Conservation (phyloP, 1,140 invertebrate species). For the Cydia strobilella region DNA sequence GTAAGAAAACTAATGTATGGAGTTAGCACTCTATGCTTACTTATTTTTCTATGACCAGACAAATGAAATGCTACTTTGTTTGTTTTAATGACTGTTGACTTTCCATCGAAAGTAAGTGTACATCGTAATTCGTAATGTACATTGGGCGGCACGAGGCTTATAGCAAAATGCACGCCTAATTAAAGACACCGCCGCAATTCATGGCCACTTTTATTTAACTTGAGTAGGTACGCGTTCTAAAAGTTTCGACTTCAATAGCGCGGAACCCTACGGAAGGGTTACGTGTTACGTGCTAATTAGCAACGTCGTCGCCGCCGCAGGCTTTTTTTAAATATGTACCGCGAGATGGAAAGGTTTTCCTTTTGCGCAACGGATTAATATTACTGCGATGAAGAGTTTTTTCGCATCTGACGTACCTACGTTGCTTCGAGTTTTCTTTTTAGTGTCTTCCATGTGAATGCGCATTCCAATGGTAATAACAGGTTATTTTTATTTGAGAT, state of each 20-base stretch:
- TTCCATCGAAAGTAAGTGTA: too few species aligned
- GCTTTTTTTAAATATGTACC: constrained; percentile 27
- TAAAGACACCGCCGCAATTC: constrained; percentile 34
- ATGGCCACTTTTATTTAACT: background rate
- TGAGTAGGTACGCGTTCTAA: background rate
- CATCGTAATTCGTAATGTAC: too few species aligned
- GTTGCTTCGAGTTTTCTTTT: background rate
- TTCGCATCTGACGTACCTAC: background rate
- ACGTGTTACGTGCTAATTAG: constrained; percentile 9
- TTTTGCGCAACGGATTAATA: constrained; percentile 11
- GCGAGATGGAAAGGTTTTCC: constrained; percentile 15
- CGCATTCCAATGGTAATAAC: too few species aligned
- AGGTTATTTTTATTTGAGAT: too few species aligned
- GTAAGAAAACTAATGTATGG: too few species aligned
- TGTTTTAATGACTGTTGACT: too few species aligned
- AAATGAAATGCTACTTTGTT: too few species aligned
- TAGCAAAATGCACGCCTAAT: constrained; percentile 47
- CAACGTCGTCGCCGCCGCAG: constrained; percentile 7
- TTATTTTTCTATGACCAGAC: too few species aligned
- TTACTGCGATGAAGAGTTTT: constrained; percentile 10
- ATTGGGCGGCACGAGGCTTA: too few species aligned
- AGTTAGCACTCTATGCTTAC: too few species aligned
- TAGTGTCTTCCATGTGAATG: too few species aligned
- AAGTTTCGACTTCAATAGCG: constrained; percentile 27
- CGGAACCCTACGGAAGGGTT: background rate